phyloP scores from a whole-genome alignment of 2,797 vertebrate species.

The Thaleichthys pacificus region DNA sequence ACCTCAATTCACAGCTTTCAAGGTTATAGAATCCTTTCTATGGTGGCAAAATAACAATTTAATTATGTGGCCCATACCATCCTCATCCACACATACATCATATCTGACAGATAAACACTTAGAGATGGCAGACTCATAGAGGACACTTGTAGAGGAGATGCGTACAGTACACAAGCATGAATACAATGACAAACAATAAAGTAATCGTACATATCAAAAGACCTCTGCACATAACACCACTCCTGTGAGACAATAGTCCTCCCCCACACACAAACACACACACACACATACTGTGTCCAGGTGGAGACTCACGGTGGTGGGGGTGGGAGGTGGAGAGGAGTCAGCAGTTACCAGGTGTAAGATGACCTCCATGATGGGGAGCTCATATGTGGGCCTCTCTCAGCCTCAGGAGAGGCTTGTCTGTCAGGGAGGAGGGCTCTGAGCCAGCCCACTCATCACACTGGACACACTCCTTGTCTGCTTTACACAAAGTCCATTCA shows the following conservation, averaged over 20 bases:
- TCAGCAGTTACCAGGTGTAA: slow-evolving; percentile 76
- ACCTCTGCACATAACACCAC: not conserved
- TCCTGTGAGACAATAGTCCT: not conserved
- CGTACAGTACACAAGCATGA: not conserved
- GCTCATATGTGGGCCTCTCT: slow-evolving; percentile 1
- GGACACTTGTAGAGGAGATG: not conserved
- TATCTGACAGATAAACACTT: slow-evolving; percentile 2
- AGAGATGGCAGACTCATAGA: too few relatives aligned
- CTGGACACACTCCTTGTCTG: slow-evolving; percentile 18
- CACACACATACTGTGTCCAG: slow-evolving; percentile 15
- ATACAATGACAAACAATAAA: not conserved
- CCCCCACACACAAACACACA: slow-evolving; percentile 1
- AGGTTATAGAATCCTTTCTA: slow-evolving; percentile 12
- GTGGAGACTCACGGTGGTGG: slow-evolving; percentile 65
- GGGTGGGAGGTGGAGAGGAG: slow-evolving; percentile 56
- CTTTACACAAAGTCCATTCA: not conserved
- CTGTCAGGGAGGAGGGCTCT: slow-evolving; percentile 27
- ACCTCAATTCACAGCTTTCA: slow-evolving; percentile 6
- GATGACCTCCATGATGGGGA: slow-evolving; percentile 74
- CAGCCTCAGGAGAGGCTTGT: not conserved
- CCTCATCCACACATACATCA: not conserved
- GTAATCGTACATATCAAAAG: not conserved
- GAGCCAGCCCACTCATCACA: slow-evolving; percentile 42
- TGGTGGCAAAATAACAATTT: not conserved
- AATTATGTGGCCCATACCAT: slow-evolving; percentile 9